These are phyloP conservation scores for Drepana falcataria DNA, from an alignment of 2,888 invertebrate species.

Conservation along the genomic window DNA sequence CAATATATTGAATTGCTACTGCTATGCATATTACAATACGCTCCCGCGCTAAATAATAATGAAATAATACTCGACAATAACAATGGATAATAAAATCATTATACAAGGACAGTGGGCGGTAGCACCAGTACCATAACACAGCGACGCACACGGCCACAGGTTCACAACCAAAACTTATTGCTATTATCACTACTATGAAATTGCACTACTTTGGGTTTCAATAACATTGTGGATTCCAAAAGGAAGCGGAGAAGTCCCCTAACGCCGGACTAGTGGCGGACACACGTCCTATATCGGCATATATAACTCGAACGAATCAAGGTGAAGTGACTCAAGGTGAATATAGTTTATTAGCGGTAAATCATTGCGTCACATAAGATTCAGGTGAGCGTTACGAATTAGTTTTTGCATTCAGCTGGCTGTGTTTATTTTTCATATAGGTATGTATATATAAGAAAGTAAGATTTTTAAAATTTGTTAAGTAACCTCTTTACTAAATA, in stretches of 20 bases:
- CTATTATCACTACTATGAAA: constrained; percentile 72
- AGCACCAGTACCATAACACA: constrained; percentile 56
- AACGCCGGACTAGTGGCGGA: too few relatives aligned
- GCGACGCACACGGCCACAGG: constrained; percentile 53
- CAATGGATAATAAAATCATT: constrained; percentile 66
- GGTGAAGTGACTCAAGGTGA: too few relatives aligned
- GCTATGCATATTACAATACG: constrained; percentile 58
- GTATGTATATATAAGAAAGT: too few relatives aligned
- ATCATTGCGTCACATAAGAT: too few relatives aligned
- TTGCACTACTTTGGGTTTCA: constrained; percentile 69
- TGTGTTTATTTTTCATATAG: too few relatives aligned
- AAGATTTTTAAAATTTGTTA: too few relatives aligned
- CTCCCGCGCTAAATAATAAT: constrained; percentile 57
- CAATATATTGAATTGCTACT: constrained; percentile 69
- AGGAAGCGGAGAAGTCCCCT: constrained; percentile 47
- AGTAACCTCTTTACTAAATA: too few relatives aligned
- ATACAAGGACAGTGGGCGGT: constrained; percentile 58
- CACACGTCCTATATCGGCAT: too few relatives aligned
- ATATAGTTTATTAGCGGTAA: too few relatives aligned
- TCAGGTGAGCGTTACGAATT: too few relatives aligned
- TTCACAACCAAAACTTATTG: constrained; percentile 77
- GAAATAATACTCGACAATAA: constrained; percentile 70
- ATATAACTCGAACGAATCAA: too few relatives aligned
- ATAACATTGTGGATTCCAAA: constrained; percentile 48
- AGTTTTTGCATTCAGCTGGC: too few relatives aligned